These are phyloP conservation scores for Bellardia bayeri DNA, from an alignment of 2,888 invertebrate species.

Conservation along the genomic window DNA sequence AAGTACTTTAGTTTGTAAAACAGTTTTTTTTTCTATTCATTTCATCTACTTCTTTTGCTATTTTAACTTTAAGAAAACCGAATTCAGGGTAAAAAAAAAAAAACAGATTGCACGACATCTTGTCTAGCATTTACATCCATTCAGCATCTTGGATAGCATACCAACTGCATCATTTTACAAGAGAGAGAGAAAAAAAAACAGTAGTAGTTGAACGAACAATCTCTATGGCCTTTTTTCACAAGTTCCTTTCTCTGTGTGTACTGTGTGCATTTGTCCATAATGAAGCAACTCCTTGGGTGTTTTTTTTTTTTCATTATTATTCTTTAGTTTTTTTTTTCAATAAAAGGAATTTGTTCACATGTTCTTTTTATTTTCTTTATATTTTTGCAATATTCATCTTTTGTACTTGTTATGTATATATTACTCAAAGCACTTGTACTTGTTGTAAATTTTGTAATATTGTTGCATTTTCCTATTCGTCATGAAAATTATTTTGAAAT, in stretches of 20 bases:
- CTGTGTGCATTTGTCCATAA: slow-evolving; percentile 29
- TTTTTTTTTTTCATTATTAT: slow-evolving; percentile 18
- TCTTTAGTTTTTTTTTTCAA: slow-evolving; percentile 24
- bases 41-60: slow-evolving; percentile 41
- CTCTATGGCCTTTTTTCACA: not conserved
- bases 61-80: slow-evolving; percentile 29
- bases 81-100: not conserved
- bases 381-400: slow-evolving; percentile 35
- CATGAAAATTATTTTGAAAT: slow-evolving; percentile 40
- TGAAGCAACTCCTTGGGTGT: slow-evolving; percentile 46
- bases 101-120: slow-evolving; percentile 67
- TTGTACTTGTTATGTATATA: not conserved
- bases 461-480: slow-evolving; percentile 12
- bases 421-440: slow-evolving; percentile 12
- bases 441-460: slow-evolving; percentile 44
- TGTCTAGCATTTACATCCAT: slow-evolving; percentile 64
- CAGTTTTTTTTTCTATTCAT: slow-evolving; percentile 27
- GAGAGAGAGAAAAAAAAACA: no score
- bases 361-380: slow-evolving; percentile 30
- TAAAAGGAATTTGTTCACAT: slow-evolving; percentile 50
- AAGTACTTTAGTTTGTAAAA: slow-evolving; percentile 58
- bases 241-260: not conserved
- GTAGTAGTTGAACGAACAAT: not conserved
- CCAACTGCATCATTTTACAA: slow-evolving; percentile 25
- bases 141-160: slow-evolving; percentile 25